Evolutionary conservation across 2,113 vertebrate genomes (phyloP), one percentile per base, ranked within the genome.

Genomic region (Callipepla californica): DNA sequence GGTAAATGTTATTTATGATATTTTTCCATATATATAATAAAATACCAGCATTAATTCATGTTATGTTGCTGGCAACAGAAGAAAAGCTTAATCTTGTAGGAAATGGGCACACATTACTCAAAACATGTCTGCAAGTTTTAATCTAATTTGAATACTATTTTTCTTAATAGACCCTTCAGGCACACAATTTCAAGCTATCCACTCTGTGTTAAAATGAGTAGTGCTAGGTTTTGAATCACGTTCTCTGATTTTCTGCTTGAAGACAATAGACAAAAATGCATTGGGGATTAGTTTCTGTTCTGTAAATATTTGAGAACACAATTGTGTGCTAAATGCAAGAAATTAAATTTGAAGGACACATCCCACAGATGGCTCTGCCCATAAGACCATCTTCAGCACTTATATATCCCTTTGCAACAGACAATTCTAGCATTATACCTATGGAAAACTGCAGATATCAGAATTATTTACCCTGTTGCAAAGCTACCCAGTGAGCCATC

Each of bases 141-240:
- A 80, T 89, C 48, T 89, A 66, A 93, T 93, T 95, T 95, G 70
- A 92, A 93, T 96, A 73, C 36, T 26, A 18, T 81, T 58, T 93
- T 92, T 93, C 30, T 84, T 94, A 94, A 81, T 62, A 90, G 66
- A 66, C 67, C 73, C 84, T 91, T 66, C 25, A 26, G 62, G n/a
- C 21, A 89, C 62, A 91, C 14, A 79, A 79, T 95, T 95, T 91
- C 62, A 50, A 62, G 8, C 25, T 83, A 77, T 48, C 30, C 21
- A 53, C 90, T 89, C 53, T 79, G 5, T 17, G 8, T 85, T 90
- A 84, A 89, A 94, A 92, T 62, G 9, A 86, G 55, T 51, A 87
- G 1, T 11, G 7, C 4, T 72, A 51, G 26, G 15, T 63, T 92
- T 85, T 85, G 32, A 77, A 74, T 76, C 42, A 44, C 25, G 9